Conservation (phyloP, 2,797 vertebrate genomes). For the Pygocentrus nattereri region DNA sequence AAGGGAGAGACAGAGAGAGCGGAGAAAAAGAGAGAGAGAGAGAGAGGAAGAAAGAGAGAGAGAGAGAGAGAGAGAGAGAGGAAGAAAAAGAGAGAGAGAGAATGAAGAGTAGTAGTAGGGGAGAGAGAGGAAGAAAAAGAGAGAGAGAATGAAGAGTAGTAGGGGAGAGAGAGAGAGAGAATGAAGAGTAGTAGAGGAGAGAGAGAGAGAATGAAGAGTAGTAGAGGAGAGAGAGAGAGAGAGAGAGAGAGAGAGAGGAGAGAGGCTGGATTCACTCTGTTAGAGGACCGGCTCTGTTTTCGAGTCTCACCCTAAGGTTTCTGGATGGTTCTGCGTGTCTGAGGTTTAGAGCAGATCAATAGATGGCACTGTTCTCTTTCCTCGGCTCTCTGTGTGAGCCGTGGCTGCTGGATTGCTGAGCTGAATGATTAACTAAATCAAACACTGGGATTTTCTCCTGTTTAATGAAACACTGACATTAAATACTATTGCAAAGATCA, state of each 20-base stretch:
- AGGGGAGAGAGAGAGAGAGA: not conserved
- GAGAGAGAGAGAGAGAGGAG: not conserved
- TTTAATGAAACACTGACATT: too few species aligned
- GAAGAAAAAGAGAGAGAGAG: too few species aligned
- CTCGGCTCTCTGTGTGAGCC: not conserved
- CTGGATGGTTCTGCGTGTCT: not conserved
- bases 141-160: too few species aligned
- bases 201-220: too few species aligned
- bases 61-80: too few species aligned
- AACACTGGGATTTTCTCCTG: not conserved
- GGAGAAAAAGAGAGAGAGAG: too few species aligned
- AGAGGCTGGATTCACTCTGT: not conserved
- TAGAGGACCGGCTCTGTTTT: too few species aligned
- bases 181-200: not conserved
- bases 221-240: not conserved
- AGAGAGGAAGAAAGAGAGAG: not conserved
- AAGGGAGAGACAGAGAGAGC: too few species aligned
- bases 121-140: too few species aligned
- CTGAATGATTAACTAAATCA: constrained; percentile 43
- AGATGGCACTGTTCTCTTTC: constrained; percentile 64
- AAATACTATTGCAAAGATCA: too few species aligned
- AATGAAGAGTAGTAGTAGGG: too few species aligned
- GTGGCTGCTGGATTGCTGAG: constrained; percentile 11
- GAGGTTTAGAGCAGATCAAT: constrained; percentile 46
- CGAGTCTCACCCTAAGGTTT: not conserved